A percentile compares a stretch with the other conserved stretches of the same genome.
These are phyloP conservation scores for Copsychus sechellarum DNA, from an alignment of 2,113 vertebrate genomes.

Conservation along the genomic window DNA sequence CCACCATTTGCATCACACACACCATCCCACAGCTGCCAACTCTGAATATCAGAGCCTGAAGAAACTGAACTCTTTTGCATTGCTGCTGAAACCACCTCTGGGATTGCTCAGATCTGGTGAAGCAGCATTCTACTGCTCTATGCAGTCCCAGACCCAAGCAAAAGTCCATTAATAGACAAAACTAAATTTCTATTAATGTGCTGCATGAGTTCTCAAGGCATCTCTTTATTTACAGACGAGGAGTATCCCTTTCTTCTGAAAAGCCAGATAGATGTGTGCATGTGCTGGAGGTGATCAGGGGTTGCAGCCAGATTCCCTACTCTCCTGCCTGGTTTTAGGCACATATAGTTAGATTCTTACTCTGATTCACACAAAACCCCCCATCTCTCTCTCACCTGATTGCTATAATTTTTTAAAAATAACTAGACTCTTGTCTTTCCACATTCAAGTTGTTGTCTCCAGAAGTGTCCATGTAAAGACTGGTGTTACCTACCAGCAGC, in stretches of 20 bases:
- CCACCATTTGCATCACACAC: not conserved
- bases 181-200: not conserved
- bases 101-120: not conserved
- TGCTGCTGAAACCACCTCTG: not conserved
- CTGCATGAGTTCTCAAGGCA: not conserved
- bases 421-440: not conserved
- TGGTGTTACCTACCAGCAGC: not conserved
- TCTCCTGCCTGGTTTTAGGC: not conserved
- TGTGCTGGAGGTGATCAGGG: not conserved
- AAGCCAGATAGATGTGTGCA: not conserved
- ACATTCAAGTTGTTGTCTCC: not conserved
- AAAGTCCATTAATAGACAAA: not conserved
- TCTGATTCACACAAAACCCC: not conserved
- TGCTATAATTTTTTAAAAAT: not conserved
- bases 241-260: not conserved
- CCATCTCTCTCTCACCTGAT: not conserved
- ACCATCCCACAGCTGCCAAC: conserved; percentile 17
- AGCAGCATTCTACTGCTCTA: not conserved
- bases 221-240: not conserved
- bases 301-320: not conserved
- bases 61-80: conserved; percentile 18
- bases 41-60: conserved; percentile 51
- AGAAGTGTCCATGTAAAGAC: not conserved
- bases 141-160: not conserved
- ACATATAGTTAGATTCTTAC: not conserved